Evolutionary conservation across 1,140 invertebrate species (phyloP).

Genomic region (Plodia interpunctella): DNA sequence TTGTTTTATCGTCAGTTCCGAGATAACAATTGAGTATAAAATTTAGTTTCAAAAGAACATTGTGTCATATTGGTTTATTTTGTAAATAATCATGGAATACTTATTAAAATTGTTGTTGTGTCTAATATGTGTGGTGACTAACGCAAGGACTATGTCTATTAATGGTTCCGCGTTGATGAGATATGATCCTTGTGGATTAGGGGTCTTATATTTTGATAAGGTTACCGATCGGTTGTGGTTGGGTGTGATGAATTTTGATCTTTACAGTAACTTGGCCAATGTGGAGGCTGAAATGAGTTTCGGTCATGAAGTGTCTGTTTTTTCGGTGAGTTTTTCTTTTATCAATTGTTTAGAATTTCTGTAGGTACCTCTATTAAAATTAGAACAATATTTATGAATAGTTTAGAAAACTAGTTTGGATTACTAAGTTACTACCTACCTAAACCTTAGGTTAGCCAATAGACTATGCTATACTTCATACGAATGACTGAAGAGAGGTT

Average conservation of each 20-base stretch:
- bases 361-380: no score
- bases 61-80: constrained; percentile 15
- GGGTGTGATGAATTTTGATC: constrained; percentile 42
- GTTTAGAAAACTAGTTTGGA: no score
- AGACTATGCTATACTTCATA: no score
- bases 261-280: constrained; percentile 36
- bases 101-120: not conserved
- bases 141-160: constrained; percentile 44
- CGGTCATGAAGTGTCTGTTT: constrained; percentile 41
- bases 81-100: not conserved
- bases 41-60: constrained; percentile 7
- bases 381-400: no score
- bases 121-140: constrained; percentile 16
- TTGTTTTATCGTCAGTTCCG: constrained; percentile 10
- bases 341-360: not conserved
- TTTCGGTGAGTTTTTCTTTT: constrained; percentile 39
- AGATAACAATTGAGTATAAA: constrained; percentile 6
- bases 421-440: no score
- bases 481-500: no score
- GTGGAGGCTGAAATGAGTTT: constrained; percentile 47
- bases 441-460: no score
- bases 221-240: constrained; percentile 44
- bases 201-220: constrained; percentile 56
- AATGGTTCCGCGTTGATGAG: constrained; percentile 46
- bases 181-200: constrained; percentile 59